Base-by-base conservation (phyloP, 2,797 vertebrate species). In the Sebastiscus tertius region DNA sequence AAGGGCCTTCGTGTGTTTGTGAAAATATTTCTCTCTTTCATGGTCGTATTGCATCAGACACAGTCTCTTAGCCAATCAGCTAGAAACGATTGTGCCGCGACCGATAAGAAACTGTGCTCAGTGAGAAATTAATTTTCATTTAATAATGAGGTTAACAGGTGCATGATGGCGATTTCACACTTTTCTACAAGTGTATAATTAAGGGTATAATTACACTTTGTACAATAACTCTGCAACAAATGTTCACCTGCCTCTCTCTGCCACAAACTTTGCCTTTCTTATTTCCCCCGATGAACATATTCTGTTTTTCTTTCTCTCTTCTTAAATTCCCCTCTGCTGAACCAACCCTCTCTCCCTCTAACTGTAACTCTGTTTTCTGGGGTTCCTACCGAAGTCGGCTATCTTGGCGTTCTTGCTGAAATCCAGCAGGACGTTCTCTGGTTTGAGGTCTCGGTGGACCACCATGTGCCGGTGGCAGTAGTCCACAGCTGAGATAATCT, bases 401-500 rank as follows among this genome's bases (percentile, higher is more conserved):
- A 99, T 99, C 95, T 99, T 99, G 80, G 99, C 98, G 13, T 99
- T 99, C 96, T 97, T 99, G 93, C 95, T 97, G 22, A 97, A 97
- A 2, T 99, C 99, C 88, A 99, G 92, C 79, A 99, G 94, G 63
- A 99, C 99, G 3, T 99, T 99, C 95, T 99, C 99, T 1, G 99
- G 99, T 91, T 99, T 99, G 93, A 99, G 96, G 94, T 99, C 99
- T 86, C 99, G 94, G 93, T 99, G 99, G 86, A 99, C 99, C 36
- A 99, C 98, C 99, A 99, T 99, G 90, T 99, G 99, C 85, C 99
- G 94, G 90, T 99, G 99, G 91, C 99, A 99, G 94, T 99, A 99
- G 95, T 99, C 98, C 66, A 99, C 98, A 0, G 97, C 99, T 0
- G 99, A 99, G 83, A 99, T 97, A 75, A 99, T 99, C 95, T 99